Base-by-base conservation (phyloP, 2,888 invertebrate species). In the Spatulosminthurus flaviceps region DNA sequence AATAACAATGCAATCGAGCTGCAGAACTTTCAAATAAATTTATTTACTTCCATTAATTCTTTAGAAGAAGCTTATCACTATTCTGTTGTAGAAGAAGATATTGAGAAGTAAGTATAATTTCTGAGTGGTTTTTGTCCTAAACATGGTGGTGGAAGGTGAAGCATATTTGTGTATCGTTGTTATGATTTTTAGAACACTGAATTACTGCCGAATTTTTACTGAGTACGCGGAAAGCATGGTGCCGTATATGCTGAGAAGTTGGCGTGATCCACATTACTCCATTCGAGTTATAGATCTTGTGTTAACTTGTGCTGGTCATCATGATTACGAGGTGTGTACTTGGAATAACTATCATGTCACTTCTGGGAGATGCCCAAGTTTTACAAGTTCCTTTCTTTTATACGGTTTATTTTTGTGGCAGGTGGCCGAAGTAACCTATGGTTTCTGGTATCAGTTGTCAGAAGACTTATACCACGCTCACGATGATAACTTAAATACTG, bases 151-250 rank as follows among this genome's bases (percentile, higher is more conserved):
- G 16, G 9, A 5, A 69, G 26, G 7, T 28, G 26, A 1, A 28
- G 26, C 4, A 69, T n/a, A n/a, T n/a, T n/a, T n/a, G n/a, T n/a
- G n/a, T n/a, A n/a, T n/a, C n/a, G n/a, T n/a, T n/a, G n/a, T n/a
- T n/a, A n/a, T n/a, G n/a, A 16, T n/a, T 71, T 71, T 21, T 22
- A 92, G 92, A 85, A 94, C 95, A 1, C 92, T 95, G 82, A 97
- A 97, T 88, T 97, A 95, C 88, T 96, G 96, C 84, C 91, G 97
- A 83, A 92, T 98, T 84, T 99, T 98, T 87, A 97, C 98, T 0
- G 97, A 97, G 88, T 88, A 97, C 82, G 96, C 93, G 0, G 98
- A 98, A 88, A 92, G 96, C 9, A 94, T 97, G 88, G 89, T 98
- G 83, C 92, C 93, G 83, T 93, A 93, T 86, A 94, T 98, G 86